Base-by-base conservation (phyloP, 2,113 vertebrate genomes). In the Cromileptes altivelis region DNA sequence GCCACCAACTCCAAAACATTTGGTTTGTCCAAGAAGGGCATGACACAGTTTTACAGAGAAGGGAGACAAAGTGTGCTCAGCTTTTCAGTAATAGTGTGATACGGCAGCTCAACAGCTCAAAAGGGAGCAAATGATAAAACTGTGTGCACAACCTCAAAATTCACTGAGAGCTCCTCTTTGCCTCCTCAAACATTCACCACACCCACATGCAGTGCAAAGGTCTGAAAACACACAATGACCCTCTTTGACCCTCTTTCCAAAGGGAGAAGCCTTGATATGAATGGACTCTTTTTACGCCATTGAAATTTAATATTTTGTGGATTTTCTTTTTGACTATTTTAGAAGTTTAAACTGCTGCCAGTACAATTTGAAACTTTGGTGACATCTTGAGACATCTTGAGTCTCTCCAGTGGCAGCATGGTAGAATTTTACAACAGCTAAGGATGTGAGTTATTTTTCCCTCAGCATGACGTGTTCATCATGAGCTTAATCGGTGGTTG, bases 181-280 rank as follows among this genome's bases (percentile, higher is more conserved):
- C 25, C 49, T 42, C 14, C 60, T 21, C 73, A 55, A 63, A 76
- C n/a, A 55, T 56, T 25, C 50, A 14, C 10, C 63, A 42, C 12
- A n/a, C 21, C 27, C 10, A 0, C 70, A 25, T 6, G 1, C 19
- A 50, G 78, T 10, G 70, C 62, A 60, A 50, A 74, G 53, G 79
- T 60, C 62, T 52, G 63, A 45, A 75, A 81, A 61, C 27, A 76
- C 42, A 37, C 19, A 37, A 18, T 58, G 53, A 75, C 37, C 49
- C 64, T 15, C 33, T 75, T 21, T 47, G 72, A 82, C 79, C 70
- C 47, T 25, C 37, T 3, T 30, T 9, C 69, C 45, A 27, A 15
- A n/a, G 30, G 23, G 19, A 13, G 18, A 18, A 4, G 9, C 47
- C 40, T 50, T 2, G 18, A 49, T 17, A 23, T 25, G 37, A 75